These are phyloP conservation scores for Horisme vitalbata DNA, from an alignment of 2,888 invertebrate species.

Conservation along the genomic window DNA sequence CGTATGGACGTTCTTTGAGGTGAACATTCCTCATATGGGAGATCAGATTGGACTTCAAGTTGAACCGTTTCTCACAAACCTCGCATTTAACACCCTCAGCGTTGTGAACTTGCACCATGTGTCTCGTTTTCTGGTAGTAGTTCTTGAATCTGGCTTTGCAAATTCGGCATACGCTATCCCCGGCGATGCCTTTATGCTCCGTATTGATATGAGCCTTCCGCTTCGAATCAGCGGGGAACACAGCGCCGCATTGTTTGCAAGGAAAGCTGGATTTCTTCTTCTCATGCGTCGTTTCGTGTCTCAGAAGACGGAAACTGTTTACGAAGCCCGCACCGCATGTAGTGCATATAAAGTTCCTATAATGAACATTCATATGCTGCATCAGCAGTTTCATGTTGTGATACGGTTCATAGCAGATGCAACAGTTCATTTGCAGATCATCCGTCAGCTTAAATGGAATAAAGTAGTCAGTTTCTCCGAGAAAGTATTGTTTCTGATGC, in stretches of 20 bases:
- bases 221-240: slow-evolving; percentile 67
- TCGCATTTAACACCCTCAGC: slow-evolving; percentile 71
- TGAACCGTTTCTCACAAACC: slow-evolving; percentile 73
- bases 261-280: slow-evolving; percentile 69
- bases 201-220: slow-evolving; percentile 71
- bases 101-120: slow-evolving; percentile 74
- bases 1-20: slow-evolving; percentile 68
- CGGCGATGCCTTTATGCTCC: slow-evolving; percentile 71
- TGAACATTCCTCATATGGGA: slow-evolving; percentile 71
- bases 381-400: slow-evolving; percentile 73
- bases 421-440: slow-evolving; percentile 66
- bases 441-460: slow-evolving; percentile 62
- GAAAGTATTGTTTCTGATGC: slow-evolving; percentile 67
- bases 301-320: slow-evolving; percentile 60
- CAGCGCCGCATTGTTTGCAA: slow-evolving; percentile 64
- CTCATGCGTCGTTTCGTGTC: slow-evolving; percentile 68
- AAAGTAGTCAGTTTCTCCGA: slow-evolving; percentile 66
- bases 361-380: slow-evolving; percentile 76
- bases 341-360: slow-evolving; percentile 72
- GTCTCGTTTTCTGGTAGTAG: slow-evolving; percentile 72
- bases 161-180: slow-evolving; percentile 72
- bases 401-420: slow-evolving; percentile 63
- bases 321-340: slow-evolving; percentile 75
- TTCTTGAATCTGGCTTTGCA: slow-evolving; percentile 74
- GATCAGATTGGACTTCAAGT: slow-evolving; percentile 65